Percentiles rank a stretch among this genome's conserved stretches.
Conservation (phyloP, 2,888 invertebrate genomes). For the Balanococcus diminutus region DNA sequence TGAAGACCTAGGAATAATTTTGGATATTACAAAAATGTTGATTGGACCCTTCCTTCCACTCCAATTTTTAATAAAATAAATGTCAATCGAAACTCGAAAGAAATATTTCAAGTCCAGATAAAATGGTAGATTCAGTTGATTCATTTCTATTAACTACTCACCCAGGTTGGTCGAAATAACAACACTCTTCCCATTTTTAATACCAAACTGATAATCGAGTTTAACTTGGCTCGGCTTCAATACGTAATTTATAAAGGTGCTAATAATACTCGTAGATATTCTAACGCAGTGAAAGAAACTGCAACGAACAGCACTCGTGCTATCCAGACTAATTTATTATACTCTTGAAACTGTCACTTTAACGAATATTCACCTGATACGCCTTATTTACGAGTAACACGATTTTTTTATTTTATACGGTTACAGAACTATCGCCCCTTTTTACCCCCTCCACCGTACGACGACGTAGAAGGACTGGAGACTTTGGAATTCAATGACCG, state of each 20-base stretch:
- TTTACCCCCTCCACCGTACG: constrained; percentile 12
- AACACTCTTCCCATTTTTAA: constrained; percentile 1
- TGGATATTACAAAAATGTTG: too few species aligned
- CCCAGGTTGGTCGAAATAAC: too few species aligned
- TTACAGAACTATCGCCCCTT: constrained; percentile 46
- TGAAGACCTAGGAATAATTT: too few species aligned
- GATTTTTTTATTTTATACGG: not conserved
- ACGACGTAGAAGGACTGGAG: constrained; percentile 38
- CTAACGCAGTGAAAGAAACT: not conserved
- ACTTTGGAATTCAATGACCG: constrained; percentile 35
- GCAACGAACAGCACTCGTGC: not conserved
- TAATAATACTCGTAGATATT: constrained; percentile 31
- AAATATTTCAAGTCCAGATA: too few species aligned
- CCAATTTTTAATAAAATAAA: too few species aligned
- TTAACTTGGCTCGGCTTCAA: constrained; percentile 24
- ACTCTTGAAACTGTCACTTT: not conserved
- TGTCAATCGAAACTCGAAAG: too few species aligned
- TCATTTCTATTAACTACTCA: too few species aligned
- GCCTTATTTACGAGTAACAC: not conserved
- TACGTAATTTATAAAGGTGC: constrained; percentile 23
- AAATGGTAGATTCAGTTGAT: too few species aligned
- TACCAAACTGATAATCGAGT: constrained; percentile 8
- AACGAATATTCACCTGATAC: not conserved
- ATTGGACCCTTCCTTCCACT: too few species aligned
- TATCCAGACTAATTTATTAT: constrained; percentile 17